These are phyloP conservation scores for Trichomycterus rosablanca DNA, from an alignment of 2,113 vertebrate species.

Conservation along the genomic window DNA sequence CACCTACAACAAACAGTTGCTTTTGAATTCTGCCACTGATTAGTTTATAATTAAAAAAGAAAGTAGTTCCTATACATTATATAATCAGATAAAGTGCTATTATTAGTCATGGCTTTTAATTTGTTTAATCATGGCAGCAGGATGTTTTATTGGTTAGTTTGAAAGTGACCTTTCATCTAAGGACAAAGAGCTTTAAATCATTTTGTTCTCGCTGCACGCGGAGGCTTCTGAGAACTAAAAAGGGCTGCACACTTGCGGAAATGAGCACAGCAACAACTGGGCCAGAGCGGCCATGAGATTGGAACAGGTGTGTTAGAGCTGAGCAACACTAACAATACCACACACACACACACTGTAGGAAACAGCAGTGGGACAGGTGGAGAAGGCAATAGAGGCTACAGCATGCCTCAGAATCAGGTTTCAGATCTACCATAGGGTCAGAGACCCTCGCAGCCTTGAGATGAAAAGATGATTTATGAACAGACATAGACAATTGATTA, in stretches of 20 bases:
- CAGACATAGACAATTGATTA: conserved; percentile 5
- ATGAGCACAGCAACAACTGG: conserved; percentile 39
- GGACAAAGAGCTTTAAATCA: conserved; percentile 36
- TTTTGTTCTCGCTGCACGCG: conserved; percentile 26
- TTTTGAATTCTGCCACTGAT: no score
- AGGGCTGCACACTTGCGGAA: conserved; percentile 16
- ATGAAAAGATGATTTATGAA: conserved; percentile 23
- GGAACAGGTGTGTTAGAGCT: conserved; percentile 39
- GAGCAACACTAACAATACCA: conserved; percentile 1
- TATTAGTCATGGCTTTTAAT: neutral
- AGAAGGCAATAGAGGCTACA: conserved; percentile 13
- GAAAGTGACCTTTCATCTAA: conserved; percentile 3
- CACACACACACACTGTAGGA: conserved; percentile 37
- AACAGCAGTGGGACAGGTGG: conserved; percentile 53
- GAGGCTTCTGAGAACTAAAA: conserved; percentile 24
- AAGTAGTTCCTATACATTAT: no score
- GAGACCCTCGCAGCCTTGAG: conserved; percentile 14
- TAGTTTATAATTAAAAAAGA: no score
- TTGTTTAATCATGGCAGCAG: neutral
- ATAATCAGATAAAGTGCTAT: no score
- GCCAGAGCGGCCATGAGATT: conserved; percentile 25
- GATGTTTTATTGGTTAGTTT: no score
- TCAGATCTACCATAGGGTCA: conserved; percentile 36
- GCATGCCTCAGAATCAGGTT: conserved; percentile 40
- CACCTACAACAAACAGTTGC: no score